Evolutionary conservation across 2,888 invertebrate species (phyloP), one percentile per base, ranked within the genome.

Genomic region (Pachymerium ferrugineum): DNA sequence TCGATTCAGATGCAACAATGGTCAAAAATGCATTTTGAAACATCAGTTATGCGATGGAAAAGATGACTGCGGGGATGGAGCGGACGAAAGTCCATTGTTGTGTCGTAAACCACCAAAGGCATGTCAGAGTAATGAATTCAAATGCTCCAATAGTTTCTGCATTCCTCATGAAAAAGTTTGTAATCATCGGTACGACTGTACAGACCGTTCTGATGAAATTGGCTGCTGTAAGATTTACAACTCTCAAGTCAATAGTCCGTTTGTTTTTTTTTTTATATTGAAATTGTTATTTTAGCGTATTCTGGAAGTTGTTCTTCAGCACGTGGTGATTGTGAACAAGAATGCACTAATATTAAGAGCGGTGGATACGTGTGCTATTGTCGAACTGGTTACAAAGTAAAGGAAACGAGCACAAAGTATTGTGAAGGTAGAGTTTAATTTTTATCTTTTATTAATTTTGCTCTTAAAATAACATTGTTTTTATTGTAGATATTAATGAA

Each of bases 1-100:
- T 54, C 86, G 93, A 77, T 95, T 93, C 90, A 93, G 93, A 80
- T 98, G 98, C 81, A 87, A 88, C 75, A 95, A 96, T 81, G 91
- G 92, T 78, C 89, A 92, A 78, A 10, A 76, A 35, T 86, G 85
- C 77, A 82, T 84, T 35, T 78, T 78, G 1, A 78, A 78, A 1
- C 78, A 79, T 74, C 83, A 84, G 80, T 79, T 82, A 8, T 97
- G 97, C 82, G 96, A 97, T 83, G 91, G 92, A 31, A 87, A 91
- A 16, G 93, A 95, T 83, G 94, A 97, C 83, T 97, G 97, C 83
- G 93, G 93, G 38, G 96, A 97, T 82, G 94, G 94, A 6, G 92
- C 92, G 0, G 97, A 97, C 83, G 97, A 97, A 83, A 94, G 95
- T 83, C 19, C 10, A 10, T 91, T 94, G 88, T 74, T 95, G 94